Base-by-base conservation (phyloP, 2,113 vertebrate species). In the Parus major region DNA sequence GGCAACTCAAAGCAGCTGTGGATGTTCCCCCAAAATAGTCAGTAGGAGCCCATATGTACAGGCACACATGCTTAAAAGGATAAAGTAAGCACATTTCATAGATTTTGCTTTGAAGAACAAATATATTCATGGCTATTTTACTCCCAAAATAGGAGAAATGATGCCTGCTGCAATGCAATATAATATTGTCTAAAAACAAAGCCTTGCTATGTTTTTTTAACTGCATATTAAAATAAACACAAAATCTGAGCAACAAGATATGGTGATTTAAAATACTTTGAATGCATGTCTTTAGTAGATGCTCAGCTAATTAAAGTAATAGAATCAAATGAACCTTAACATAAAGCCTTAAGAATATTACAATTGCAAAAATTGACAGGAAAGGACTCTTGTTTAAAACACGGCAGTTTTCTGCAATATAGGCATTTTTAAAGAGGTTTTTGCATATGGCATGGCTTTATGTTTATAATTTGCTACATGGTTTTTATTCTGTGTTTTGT, bases 141-240 rank as follows among this genome's bases (percentile, higher is more conserved):
- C 22, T 84, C 35, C 18, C 39, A 39, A 70, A 78, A 82, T 31
- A 52, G 15, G 13, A 23, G 16, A 69, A 59, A 55, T 2, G 1
- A 66, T 46, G 55, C 52, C 46, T 88, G 25, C 39, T 80, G 35
- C 44, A 66, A 24, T 61, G 33, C 20, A 72, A 79, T 85, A 70
- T 44, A 65, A 86, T 39, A 83, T 59, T 81, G 13, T 73, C 50
- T 77, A 81, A 68, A 92, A 94, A 88, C 27, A 95, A 95, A 77
- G 23, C 52, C 33, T 85, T 73, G 10, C 2, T 83, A 17, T 92
- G 52, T 86, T 94, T 94, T 93, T 56, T 75, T 81, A 81, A 39
- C 16, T 28, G 14, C 31, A 31, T 61, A 66, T 77, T 83, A 93
- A 96, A 77, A 70, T 50, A 66, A 39, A 25, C 21, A 86, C 31